Conservation (phyloP, 2,797 vertebrate genomes). For the Pangasius sanitwongsei region DNA sequence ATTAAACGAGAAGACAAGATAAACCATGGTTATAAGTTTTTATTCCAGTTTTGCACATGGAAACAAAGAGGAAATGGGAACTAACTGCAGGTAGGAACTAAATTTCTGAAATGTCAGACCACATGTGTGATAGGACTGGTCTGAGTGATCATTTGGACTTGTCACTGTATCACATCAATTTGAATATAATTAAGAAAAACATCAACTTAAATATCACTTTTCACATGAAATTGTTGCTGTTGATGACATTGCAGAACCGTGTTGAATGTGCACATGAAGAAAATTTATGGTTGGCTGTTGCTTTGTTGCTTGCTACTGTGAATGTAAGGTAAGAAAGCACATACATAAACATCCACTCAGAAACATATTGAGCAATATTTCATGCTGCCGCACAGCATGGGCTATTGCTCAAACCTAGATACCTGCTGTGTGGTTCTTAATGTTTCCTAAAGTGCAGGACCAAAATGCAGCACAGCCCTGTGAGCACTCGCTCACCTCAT, state of each 20-base stretch:
- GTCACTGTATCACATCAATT: background rate
- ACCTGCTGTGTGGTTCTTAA: slow-evolving; percentile 31
- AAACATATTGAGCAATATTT: slow-evolving; percentile 9
- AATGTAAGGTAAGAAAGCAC: background rate
- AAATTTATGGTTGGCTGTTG: background rate
- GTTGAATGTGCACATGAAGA: background rate
- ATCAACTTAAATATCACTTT: background rate
- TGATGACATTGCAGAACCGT: background rate
- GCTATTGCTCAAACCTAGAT: slow-evolving; percentile 14
- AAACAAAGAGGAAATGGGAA: background rate
- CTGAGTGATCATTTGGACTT: background rate
- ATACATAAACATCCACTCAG: slow-evolving; percentile 43
- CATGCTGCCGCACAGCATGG: slow-evolving; percentile 22
- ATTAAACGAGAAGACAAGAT: background rate
- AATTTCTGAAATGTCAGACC: background rate
- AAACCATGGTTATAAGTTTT: background rate
- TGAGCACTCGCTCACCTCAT: slow-evolving; percentile 21
- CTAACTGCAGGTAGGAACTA: background rate
- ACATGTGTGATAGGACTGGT: background rate
- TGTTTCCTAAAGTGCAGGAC: slow-evolving; percentile 24
- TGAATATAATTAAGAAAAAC: background rate
- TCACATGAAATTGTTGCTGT: background rate
- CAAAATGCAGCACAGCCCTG: slow-evolving; percentile 3
- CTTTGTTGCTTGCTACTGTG: background rate
- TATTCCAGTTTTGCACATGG: background rate